A percentile compares a stretch with the other conserved stretches of the same genome.
Conservation (phyloP, 2,113 vertebrate genomes). For the Pogona vitticeps region DNA sequence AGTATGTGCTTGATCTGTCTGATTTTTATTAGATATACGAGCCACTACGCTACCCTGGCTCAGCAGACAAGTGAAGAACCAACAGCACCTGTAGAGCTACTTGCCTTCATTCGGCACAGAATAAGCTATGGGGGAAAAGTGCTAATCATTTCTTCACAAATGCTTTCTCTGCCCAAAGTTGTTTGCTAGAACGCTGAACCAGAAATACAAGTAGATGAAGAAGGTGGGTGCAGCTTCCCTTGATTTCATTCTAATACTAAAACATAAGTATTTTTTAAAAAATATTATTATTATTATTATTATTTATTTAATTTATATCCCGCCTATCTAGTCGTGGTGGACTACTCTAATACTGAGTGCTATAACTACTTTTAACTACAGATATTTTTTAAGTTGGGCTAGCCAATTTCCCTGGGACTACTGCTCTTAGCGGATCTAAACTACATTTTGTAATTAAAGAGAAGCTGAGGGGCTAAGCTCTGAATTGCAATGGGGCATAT, state of each 20-base stretch:
- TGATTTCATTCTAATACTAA: too few species aligned
- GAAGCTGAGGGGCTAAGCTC: background rate
- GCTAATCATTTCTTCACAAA: too few species aligned
- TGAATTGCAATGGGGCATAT: constrained; percentile 47
- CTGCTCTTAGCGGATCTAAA: rapidly evolving
- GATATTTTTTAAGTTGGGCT: background rate
- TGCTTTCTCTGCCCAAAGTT: too few species aligned
- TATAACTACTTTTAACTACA: background rate
- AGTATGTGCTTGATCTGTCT: background rate
- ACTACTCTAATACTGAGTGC: background rate
- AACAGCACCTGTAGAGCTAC: background rate
- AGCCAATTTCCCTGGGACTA: rapidly evolving
- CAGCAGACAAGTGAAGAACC: background rate
- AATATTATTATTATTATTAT: too few species aligned
- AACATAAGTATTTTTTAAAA: too few species aligned
- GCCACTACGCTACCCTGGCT: background rate
- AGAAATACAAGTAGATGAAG: too few species aligned
- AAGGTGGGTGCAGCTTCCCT: too few species aligned
- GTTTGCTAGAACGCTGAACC: too few species aligned
- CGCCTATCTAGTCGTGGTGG: background rate
- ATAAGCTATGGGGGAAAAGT: too few species aligned
- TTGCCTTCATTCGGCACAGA: too few species aligned
- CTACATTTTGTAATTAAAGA: rapidly evolving
- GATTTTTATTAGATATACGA: background rate
- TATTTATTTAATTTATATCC: background rate